These are phyloP conservation scores for Microtus ochrogaster DNA, from an alignment of 2,113 vertebrate genomes.

Conservation along the genomic window DNA sequence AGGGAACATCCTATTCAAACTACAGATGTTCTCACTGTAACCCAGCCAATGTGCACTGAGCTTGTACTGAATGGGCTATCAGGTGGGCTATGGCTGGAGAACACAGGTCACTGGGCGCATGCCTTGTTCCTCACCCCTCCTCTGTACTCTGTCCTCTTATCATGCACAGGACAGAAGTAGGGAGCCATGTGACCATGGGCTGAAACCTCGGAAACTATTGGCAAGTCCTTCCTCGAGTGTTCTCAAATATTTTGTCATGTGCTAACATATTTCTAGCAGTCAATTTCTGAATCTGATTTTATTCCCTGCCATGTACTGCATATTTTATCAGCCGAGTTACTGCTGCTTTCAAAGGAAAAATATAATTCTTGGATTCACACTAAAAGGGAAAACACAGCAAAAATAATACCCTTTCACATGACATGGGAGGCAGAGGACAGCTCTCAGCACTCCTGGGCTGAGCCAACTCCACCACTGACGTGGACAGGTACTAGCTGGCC, in stretches of 20 bases:
- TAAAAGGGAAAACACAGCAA: too few relatives aligned
- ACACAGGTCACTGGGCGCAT: not conserved
- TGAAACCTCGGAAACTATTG: not conserved
- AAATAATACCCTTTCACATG: not conserved
- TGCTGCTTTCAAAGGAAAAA: not conserved
- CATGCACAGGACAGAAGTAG: not conserved
- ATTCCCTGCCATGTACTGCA: not conserved
- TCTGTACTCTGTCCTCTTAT: not conserved
- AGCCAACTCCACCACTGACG: not conserved
- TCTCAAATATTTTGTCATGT: not conserved
- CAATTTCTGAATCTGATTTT: not conserved
- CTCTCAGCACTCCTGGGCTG: not conserved
- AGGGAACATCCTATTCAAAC: not conserved
- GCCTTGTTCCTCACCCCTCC: not conserved
- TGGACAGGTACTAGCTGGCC: not conserved
- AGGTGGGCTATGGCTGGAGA: not conserved
- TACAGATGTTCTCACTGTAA: not conserved
- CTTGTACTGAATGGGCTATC: not conserved
- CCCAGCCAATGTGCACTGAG: not conserved
- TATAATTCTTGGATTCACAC: too few relatives aligned
- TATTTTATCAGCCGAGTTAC: not conserved
- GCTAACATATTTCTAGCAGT: too few relatives aligned
- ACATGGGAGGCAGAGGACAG: rapidly evolving
- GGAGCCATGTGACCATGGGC: not conserved
- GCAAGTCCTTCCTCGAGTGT: not conserved